Percentiles rank a stretch among this genome's conserved stretches.
Conservation (phyloP, 2,888 invertebrate genomes). For the Dromius quadrimaculatus region DNA sequence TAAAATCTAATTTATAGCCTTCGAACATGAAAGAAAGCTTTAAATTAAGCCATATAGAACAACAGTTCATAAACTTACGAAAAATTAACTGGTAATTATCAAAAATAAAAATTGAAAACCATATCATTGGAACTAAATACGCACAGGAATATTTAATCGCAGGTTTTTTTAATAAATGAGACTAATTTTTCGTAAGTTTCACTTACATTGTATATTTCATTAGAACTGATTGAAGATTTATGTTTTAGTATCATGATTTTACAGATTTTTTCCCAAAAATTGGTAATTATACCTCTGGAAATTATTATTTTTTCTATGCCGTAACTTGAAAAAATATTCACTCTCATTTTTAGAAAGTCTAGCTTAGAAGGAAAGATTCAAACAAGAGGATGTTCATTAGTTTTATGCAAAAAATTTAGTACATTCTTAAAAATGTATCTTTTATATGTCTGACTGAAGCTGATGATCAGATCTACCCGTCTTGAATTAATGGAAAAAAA, state of each 20-base stretch:
- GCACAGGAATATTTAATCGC: background rate
- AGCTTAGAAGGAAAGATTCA: too few relatives aligned
- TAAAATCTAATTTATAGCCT: background rate
- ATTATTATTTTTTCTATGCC: too few relatives aligned
- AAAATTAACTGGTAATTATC: background rate
- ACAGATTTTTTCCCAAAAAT: too few relatives aligned
- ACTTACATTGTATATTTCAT: slow-evolving; percentile 4
- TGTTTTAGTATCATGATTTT: slow-evolving; percentile 10
- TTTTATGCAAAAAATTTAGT: too few relatives aligned
- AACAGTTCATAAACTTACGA: slow-evolving; percentile 1
- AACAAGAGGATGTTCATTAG: too few relatives aligned
- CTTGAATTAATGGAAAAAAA: too few relatives aligned
- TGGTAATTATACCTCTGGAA: too few relatives aligned
- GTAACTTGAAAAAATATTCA: too few relatives aligned
- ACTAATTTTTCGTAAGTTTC: background rate
- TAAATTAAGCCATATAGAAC: background rate
- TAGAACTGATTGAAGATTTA: slow-evolving; percentile 26
- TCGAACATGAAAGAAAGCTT: background rate
- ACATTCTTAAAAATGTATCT: too few relatives aligned
- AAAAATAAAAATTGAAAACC: background rate
- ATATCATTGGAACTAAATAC: background rate
- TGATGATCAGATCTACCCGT: too few relatives aligned
- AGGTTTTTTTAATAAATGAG: slow-evolving; percentile 21
- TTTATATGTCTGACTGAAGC: too few relatives aligned
- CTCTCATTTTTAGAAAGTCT: too few relatives aligned